Conservation (phyloP, 1,140 invertebrate genomes). For the Drosophila parabipectinata region DNA sequence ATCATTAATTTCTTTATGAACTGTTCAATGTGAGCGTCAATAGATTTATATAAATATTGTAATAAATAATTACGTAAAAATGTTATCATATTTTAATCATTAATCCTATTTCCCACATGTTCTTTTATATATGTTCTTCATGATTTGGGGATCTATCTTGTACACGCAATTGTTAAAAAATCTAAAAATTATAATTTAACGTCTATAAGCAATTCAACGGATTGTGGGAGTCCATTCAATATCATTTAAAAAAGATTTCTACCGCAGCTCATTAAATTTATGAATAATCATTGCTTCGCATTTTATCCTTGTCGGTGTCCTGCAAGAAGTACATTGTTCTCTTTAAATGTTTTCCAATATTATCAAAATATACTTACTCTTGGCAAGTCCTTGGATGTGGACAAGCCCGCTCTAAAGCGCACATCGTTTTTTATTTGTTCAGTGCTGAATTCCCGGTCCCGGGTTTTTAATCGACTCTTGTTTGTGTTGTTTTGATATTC, state of each 20-base stretch:
- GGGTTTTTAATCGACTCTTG: slow-evolving; percentile 56
- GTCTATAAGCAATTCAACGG: slow-evolving; percentile 58
- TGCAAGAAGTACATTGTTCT: slow-evolving; percentile 34
- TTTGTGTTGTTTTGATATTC: slow-evolving; percentile 61
- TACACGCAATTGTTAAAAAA: slow-evolving; percentile 72
- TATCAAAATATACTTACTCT: slow-evolving; percentile 51
- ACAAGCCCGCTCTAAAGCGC: slow-evolving; percentile 56
- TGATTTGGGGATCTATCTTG: slow-evolving; percentile 61
- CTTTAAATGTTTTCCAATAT: background rate
- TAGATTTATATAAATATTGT: slow-evolving; percentile 80
- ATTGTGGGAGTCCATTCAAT: slow-evolving; percentile 58
- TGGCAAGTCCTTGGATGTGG: slow-evolving; percentile 63
- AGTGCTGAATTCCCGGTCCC: slow-evolving; percentile 69
- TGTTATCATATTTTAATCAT: slow-evolving; percentile 68
- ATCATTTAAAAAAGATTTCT: slow-evolving; percentile 53
- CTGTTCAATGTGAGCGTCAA: slow-evolving; percentile 75
- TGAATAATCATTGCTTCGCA: slow-evolving; percentile 76
- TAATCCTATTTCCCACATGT: slow-evolving; percentile 73
- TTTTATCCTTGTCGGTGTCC: slow-evolving; percentile 69
- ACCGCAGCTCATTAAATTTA: slow-evolving; percentile 60
- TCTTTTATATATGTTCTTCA: slow-evolving; percentile 59
- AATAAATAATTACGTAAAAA: slow-evolving; percentile 82
- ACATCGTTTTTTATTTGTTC: slow-evolving; percentile 67
- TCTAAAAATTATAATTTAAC: slow-evolving; percentile 67
- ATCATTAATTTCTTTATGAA: slow-evolving; percentile 60